Evolutionary conservation across 1,140 invertebrate genomes (phyloP).

Genomic region (Drosophila teissieri): DNA sequence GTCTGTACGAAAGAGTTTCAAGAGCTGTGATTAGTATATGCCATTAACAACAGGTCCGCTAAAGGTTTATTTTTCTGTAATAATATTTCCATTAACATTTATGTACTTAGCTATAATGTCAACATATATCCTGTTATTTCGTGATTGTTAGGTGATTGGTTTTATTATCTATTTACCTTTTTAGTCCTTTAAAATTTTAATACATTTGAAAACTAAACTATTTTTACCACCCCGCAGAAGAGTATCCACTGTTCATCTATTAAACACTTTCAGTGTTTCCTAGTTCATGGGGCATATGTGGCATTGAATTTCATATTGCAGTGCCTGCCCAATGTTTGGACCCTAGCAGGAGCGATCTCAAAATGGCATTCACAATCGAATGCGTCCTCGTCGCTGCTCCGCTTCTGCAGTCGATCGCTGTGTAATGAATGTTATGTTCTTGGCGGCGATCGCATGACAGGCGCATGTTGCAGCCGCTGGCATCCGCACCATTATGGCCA

Average conservation of each 20-base stretch:
- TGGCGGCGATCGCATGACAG: constrained; percentile 82
- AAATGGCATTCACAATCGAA: constrained; percentile 61
- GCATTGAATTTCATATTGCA: constrained; percentile 81
- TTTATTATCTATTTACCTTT: no score
- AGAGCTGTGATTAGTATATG: no score
- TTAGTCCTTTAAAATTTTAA: no score
- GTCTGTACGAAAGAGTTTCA: no score
- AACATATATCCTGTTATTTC: no score
- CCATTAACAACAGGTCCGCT: no score
- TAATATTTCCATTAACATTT: no score
- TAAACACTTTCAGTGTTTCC: constrained; percentile 39
- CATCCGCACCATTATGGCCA: constrained; percentile 82
- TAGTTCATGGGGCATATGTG: constrained; percentile 79
- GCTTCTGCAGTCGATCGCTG: constrained; percentile 50
- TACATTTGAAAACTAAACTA: no score
- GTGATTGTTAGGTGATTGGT: no score
- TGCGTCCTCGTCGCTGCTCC: constrained; percentile 20
- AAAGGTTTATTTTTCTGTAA: no score
- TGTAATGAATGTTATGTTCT: constrained; percentile 82
- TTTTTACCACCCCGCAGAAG: background rate
- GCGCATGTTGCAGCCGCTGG: constrained; percentile 81
- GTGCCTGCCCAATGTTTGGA: constrained; percentile 5
- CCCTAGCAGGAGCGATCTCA: constrained; percentile 11
- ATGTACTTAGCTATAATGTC: no score
- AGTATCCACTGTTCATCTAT: constrained; percentile 14